phyloP scores from a whole-genome alignment of 2,113 vertebrate genomes.

The Rafetus swinhoei region DNA sequence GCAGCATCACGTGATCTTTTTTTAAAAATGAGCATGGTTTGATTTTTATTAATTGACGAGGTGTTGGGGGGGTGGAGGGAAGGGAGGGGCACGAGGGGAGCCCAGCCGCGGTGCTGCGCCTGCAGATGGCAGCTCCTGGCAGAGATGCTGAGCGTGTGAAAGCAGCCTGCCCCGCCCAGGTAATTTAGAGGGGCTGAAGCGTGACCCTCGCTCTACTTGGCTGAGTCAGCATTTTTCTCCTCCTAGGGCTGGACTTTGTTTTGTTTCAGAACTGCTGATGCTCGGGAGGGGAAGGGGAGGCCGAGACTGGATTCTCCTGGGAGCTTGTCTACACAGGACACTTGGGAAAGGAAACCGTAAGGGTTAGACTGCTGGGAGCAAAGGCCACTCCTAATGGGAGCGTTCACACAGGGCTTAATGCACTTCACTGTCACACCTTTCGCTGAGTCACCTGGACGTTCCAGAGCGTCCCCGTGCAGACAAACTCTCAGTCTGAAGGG shows the following conservation, averaged over 20 bases:
- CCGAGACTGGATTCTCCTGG: background rate
- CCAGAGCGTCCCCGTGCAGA: background rate
- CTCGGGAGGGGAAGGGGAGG: background rate
- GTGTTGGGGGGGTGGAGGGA: background rate
- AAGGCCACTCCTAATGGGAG: background rate
- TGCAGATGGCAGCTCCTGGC: background rate
- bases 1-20: background rate
- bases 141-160: background rate
- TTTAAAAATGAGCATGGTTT: background rate
- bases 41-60: background rate
- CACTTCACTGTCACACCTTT: background rate
- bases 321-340: background rate
- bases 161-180: background rate
- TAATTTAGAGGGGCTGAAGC: background rate
- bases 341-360: background rate
- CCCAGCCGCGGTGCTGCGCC: background rate
- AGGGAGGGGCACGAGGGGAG: background rate
- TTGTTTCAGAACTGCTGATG: background rate
- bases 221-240: background rate
- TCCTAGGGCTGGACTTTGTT: background rate
- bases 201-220: background rate
- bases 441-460: background rate
- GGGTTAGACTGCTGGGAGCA: background rate
- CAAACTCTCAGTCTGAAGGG: too few species aligned
- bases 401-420: background rate